A percentile compares a stretch with the other conserved stretches of the same genome.
phyloP scores from a whole-genome alignment of 53 echinoderm and acorn worm species.

The Crossaster papposus region DNA sequence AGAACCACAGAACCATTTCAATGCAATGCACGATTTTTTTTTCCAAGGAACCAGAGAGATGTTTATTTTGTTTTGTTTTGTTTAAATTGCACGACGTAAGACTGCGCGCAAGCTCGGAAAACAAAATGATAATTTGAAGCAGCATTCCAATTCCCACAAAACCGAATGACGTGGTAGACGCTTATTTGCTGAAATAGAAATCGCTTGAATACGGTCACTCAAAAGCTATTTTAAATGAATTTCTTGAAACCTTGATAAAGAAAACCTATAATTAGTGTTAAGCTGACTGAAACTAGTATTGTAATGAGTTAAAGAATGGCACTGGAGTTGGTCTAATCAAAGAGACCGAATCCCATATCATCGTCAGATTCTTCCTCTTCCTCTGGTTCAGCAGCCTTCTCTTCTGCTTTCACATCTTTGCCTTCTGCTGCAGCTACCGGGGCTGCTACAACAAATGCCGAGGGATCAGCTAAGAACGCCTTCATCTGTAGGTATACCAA shows the following conservation, averaged over 20 bases:
- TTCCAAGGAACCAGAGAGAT: too few species aligned
- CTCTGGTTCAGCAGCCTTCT: conserved; percentile 66
- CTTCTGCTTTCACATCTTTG: conserved; percentile 56
- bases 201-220: neutral
- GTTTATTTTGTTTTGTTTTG: too few species aligned
- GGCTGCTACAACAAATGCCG: conserved; percentile 84
- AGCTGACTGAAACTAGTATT: neutral
- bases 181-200: neutral
- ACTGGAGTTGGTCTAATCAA: conserved; percentile 67
- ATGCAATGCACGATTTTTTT: too few species aligned
- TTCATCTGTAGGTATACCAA: conserved; percentile 67
- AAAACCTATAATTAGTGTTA: neutral
- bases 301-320: neutral
- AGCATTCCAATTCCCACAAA: too few species aligned
- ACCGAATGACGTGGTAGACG: too few species aligned
- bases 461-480: conserved; percentile 89
- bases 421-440: conserved; percentile 69
- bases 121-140: too few species aligned
- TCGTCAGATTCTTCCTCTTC: conserved; percentile 88
- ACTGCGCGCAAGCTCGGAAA: too few species aligned
- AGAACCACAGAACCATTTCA: too few species aligned
- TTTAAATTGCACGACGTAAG: too few species aligned
- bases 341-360: conserved; percentile 99
- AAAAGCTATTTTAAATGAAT: neutral
- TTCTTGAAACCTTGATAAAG: neutral